A percentile compares a stretch with the other conserved stretches of the same genome.
Conservation (phyloP, 2,888 invertebrate species). For the Morinoia aosen region DNA sequence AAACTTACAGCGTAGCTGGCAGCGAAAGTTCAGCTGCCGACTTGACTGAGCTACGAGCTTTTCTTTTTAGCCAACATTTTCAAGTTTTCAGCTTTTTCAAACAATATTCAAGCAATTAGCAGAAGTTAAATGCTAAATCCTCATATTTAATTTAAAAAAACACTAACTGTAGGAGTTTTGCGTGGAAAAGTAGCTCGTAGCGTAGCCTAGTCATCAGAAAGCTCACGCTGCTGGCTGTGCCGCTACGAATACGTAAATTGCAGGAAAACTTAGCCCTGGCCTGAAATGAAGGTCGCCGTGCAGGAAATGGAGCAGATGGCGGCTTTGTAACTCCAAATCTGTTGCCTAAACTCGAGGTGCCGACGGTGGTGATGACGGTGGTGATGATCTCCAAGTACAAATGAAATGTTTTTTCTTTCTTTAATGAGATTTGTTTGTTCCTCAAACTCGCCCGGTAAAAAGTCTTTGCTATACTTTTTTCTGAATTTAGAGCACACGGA, state of each 20-base stretch:
- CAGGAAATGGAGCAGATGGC: not conserved
- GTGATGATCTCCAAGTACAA: not conserved
- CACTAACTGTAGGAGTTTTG: too few species aligned
- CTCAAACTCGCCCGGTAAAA: not conserved
- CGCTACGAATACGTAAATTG: too few species aligned
- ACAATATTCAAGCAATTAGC: too few species aligned
- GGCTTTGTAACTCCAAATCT: not conserved
- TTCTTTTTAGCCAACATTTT: too few species aligned
- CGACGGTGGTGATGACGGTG: not conserved
- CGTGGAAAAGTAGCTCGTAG: too few species aligned
- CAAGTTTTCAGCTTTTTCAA: too few species aligned
- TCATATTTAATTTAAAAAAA: too few species aligned
- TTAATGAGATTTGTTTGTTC: not conserved
- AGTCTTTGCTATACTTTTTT: not conserved
- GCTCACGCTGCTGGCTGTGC: too few species aligned
- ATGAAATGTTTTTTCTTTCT: not conserved
- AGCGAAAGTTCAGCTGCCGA: not conserved
- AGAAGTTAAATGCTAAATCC: too few species aligned
- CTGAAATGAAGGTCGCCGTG: not conserved
- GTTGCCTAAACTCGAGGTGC: not conserved
- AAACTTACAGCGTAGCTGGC: not conserved
- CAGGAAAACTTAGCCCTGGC: too few species aligned
- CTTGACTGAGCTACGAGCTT: too few species aligned
- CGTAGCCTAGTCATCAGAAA: too few species aligned
- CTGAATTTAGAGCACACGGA: not conserved